These are phyloP conservation scores for Eupithecia dodoneata DNA, from an alignment of 2,888 invertebrate genomes.

Conservation along the genomic window DNA sequence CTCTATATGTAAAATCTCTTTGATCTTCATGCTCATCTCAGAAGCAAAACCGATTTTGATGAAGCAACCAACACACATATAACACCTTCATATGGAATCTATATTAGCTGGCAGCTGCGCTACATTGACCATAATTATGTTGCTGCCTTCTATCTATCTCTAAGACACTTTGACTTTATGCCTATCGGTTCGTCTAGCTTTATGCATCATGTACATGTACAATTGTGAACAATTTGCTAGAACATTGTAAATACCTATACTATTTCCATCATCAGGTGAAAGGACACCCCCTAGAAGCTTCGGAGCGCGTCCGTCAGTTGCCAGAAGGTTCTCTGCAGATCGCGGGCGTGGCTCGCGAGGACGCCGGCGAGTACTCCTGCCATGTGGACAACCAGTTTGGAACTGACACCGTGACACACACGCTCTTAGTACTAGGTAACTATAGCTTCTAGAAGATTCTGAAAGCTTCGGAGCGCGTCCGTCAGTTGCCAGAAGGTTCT, in stretches of 20 bases:
- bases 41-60: neutral
- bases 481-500: conserved; percentile 94
- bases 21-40: neutral
- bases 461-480: conserved; percentile 67
- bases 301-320: conserved; percentile 92
- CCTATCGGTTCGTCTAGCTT: neutral
- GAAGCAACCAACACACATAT: neutral
- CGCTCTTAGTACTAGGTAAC: conserved; percentile 92
- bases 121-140: neutral
- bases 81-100: too few relatives aligned
- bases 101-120: neutral
- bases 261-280: conserved; percentile 80
- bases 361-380: conserved; percentile 97
- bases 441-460: too few relatives aligned
- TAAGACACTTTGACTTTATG: neutral
- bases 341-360: conserved; percentile 89
- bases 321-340: conserved; percentile 97
- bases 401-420: conserved; percentile 95
- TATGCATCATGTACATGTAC: neutral
- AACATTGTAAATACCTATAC: neutral
- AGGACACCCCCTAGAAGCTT: conserved; percentile 90
- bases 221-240: neutral
- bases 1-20: too few relatives aligned
- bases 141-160: neutral
- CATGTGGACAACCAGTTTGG: conserved; percentile 96